Evolutionary conservation across 2,888 invertebrate genomes (phyloP), one percentile per base, ranked within the genome.

Genomic region (Micoletzkya japonica): DNA sequence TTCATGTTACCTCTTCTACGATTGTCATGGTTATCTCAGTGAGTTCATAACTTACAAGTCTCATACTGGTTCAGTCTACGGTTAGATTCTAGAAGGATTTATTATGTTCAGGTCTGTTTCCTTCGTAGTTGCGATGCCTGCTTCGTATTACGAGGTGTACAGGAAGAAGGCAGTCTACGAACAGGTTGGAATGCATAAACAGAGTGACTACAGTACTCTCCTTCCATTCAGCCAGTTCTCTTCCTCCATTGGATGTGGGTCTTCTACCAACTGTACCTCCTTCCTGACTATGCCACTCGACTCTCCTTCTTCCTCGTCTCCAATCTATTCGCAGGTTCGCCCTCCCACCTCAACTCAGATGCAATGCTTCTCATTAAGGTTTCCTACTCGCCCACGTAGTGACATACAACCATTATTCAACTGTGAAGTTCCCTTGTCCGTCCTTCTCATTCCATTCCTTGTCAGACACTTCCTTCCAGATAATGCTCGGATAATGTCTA

Each of bases 381-480:
- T 84, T 85, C 71, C 72, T 84, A 32, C 67, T 84, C 6, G 81
- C 84, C 7, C 84, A 84, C 63, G 84, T 84, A 39, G 84, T 84
- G 71, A 84, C 84, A 14, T 84, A 80, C 77, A 84, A 84, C 57
- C 84, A 84, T 69, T 84, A 84, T 58, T 84, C 84, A 7, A 81
- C 82, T 4, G 83, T 82, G 37, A 84, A 84, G 67, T 84, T 81
- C 66, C 74, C 81, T 7, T 72, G 83, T 84, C 54, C 75, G 79
- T 75, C 49, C 17, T 44, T 3, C 30, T 2, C 26, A 4, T 20
- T 10, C n/a, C 26, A 39, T 57, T 36, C 2, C 34, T 28, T n/a
- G n/a, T n/a, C n/a, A n/a, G n/a, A n/a, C n/a, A n/a, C n/a, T n/a
- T 20, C 49, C 30, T 56, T 32, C 52, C 73, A 84, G 84, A 83